A percentile compares a stretch with the other conserved stretches of the same genome.
phyloP scores from a whole-genome alignment of 2,113 vertebrate genomes.

The Etheostoma spectabile region DNA sequence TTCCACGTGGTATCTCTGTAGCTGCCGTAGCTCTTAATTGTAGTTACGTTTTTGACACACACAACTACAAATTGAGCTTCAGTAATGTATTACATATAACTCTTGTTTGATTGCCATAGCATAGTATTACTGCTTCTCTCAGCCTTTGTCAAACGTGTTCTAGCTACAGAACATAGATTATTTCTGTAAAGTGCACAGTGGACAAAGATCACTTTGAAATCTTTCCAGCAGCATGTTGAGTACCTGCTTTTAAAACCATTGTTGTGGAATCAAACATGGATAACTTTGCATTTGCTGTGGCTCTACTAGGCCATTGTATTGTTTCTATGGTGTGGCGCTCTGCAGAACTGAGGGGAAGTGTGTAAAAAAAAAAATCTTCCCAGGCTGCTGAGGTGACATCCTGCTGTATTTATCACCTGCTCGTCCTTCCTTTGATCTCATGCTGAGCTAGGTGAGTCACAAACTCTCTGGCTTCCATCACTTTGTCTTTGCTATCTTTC shows the following conservation, averaged over 20 bases:
- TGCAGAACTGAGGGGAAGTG: conserved; percentile 56
- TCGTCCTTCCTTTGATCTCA: conserved; percentile 56
- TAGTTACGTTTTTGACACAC: background rate
- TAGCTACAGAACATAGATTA: background rate
- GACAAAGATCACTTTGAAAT: background rate
- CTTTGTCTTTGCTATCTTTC: conserved; percentile 22
- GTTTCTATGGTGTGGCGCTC: conserved; percentile 42
- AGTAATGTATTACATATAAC: background rate
- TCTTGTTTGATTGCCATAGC: background rate
- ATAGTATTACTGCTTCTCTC: background rate
- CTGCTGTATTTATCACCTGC: conserved; percentile 61
- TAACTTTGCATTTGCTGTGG: conserved; percentile 32
- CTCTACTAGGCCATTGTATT: conserved; percentile 10
- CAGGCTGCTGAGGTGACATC: conserved; percentile 39
- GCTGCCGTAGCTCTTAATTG: background rate
- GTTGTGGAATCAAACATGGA: background rate
- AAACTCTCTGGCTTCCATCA: conserved; percentile 14
- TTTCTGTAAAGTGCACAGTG: too few relatives aligned
- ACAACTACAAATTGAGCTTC: background rate
- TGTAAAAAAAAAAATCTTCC: conserved; percentile 55
- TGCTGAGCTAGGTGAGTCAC: conserved; percentile 53
- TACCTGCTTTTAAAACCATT: background rate
- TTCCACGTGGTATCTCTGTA: too few relatives aligned
- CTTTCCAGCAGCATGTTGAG: background rate
- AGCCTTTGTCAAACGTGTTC: background rate